These are phyloP conservation scores for Eledona agricola DNA, from an alignment of 2,888 invertebrate species.

Conservation along the genomic window DNA sequence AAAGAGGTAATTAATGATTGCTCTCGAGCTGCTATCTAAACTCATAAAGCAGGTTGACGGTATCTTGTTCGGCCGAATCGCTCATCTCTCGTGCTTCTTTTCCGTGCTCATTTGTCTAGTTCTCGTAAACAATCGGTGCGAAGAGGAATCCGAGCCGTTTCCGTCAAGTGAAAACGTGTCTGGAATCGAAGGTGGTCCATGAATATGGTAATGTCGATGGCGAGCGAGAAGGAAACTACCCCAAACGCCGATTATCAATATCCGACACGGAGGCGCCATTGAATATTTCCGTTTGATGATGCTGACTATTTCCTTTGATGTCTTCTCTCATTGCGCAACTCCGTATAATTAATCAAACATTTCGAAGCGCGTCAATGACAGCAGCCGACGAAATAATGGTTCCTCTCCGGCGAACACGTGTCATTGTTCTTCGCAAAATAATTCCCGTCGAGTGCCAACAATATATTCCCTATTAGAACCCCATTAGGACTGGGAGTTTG, in stretches of 20 bases:
- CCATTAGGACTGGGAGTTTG: constrained; percentile 29
- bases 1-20: constrained; percentile 58
- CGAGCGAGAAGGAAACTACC: constrained; percentile 42
- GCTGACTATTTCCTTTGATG: constrained; percentile 3
- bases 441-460: constrained; percentile 20
- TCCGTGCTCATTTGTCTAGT: constrained; percentile 45
- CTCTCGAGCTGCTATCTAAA: constrained; percentile 53
- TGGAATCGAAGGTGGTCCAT: constrained; percentile 49
- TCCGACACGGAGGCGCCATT: constrained; percentile 26
- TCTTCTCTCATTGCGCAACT: constrained; percentile 7
- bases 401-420: constrained; percentile 27
- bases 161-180: constrained; percentile 56
- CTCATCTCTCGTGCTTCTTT: constrained; percentile 31
- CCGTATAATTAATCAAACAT: constrained; percentile 28
- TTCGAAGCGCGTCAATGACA: constrained; percentile 16
- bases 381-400: constrained; percentile 21
- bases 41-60: constrained; percentile 57
- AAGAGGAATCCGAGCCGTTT: constrained; percentile 54
- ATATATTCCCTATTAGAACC: constrained; percentile 36
- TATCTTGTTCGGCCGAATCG: constrained; percentile 51
- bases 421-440: constrained; percentile 29
- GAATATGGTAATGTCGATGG: constrained; percentile 54
- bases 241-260: constrained; percentile 28
- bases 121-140: constrained; percentile 51
- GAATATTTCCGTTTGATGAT: constrained; percentile 30